phyloP scores from a whole-genome alignment of 2,113 vertebrate genomes.

The Columbina picui region DNA sequence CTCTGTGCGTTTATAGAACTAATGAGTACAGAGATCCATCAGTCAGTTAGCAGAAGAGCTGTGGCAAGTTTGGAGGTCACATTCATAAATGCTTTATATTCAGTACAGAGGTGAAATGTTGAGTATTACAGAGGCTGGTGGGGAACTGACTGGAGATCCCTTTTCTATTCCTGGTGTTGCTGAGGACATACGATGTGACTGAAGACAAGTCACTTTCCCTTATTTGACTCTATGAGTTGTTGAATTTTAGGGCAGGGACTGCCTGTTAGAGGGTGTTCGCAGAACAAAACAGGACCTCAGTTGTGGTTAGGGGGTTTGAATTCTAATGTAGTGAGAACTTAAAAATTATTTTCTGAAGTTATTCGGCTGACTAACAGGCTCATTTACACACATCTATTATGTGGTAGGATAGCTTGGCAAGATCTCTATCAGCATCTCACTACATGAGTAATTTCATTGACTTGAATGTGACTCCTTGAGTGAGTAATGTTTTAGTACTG shows the following conservation, averaged over 20 bases:
- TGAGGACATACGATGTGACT: neutral
- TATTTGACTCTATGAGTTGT: neutral
- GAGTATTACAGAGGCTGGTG: neutral
- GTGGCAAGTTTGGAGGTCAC: constrained; percentile 40
- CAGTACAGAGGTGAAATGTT: neutral
- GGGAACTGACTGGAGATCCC: neutral
- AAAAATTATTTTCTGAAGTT: neutral
- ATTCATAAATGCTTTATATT: constrained; percentile 49
- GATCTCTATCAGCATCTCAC: neutral
- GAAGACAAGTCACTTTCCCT: neutral
- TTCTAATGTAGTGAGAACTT: neutral
- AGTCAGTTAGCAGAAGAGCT: constrained; percentile 2
- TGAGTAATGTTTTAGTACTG: constrained; percentile 22
- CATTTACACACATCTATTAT: neutral
- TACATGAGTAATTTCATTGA: constrained; percentile 26
- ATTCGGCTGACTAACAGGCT: neutral
- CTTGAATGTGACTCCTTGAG: neutral
- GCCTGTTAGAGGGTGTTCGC: neutral
- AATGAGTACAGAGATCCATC: constrained; percentile 33
- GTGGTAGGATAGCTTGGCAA: constrained; percentile 18
- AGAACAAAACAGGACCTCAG: neutral
- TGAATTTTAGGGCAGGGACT: neutral
- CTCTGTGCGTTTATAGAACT: constrained; percentile 44
- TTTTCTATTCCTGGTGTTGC: neutral
- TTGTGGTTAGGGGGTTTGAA: neutral